Evolutionary conservation across 2,888 invertebrate species (phyloP), one percentile per base, ranked within the genome.

Genomic region (Drosophila helvetica): DNA sequence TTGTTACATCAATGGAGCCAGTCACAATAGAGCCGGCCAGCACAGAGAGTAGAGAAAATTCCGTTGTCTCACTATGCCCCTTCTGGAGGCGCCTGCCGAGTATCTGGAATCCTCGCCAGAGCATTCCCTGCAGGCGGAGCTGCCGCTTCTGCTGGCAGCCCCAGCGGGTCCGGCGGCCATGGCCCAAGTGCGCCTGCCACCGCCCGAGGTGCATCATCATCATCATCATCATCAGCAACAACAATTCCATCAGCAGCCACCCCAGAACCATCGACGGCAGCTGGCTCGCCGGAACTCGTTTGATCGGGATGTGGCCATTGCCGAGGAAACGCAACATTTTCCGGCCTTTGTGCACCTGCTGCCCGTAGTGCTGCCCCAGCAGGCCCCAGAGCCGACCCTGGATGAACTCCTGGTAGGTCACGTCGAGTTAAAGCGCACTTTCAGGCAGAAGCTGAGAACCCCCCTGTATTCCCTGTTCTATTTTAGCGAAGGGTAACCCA

Each of bases 361-460:
- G 61, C 93, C 94, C 2, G 93, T 94, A 59, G 93, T 93, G 7
- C 59, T 91, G 70, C 91, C 91, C 5, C 80, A 89, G 15, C 91
- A 91, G 63, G 92, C 93, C 75, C 94, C 94, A 0, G 94, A 94
- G 75, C 92, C 94, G 33, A 94, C 94, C 1, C 90, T 94, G 30
- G 93, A 94, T 72, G 94, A 94, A 85, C 87, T 94, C 4, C 81
- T 94, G 92, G 94, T 94, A 88, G 91, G 92, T 76, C 3, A 1
- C 12, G 19, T 0, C 12, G 7, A 52, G 1, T 19, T 9, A 27
- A 18, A 18, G 18, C 8, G n/a, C 12, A 17, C 30, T 12, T 52
- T 52, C 33, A n/a, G 38, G 38, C 38, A 38, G n/a, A 15, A n/a
- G n/a, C n/a, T 38, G 15, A 2, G 2, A 38, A 7, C 33, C 52